These are phyloP conservation scores for Sicus ferrugineus DNA, from an alignment of 2,888 invertebrate species.

Conservation along the genomic window DNA sequence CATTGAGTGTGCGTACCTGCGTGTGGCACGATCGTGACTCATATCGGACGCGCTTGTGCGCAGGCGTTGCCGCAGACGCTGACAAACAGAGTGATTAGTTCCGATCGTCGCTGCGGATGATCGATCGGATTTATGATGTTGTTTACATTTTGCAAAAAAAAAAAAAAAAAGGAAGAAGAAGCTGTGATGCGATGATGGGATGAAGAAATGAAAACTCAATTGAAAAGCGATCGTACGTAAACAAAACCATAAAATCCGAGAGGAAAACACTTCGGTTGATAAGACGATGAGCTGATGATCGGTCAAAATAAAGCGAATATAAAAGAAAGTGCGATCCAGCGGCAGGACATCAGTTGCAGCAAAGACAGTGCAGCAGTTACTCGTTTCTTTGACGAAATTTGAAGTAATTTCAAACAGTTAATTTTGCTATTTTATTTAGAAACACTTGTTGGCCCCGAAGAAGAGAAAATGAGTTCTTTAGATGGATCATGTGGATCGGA, in stretches of 20 bases:
- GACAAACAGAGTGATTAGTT: constrained; percentile 22
- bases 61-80: neutral
- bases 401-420: neutral
- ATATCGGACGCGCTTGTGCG: neutral
- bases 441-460: no score
- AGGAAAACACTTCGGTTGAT: neutral
- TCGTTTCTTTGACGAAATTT: no score
- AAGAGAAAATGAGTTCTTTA: no score
- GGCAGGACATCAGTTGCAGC: constrained; percentile 18
- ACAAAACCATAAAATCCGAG: constrained; percentile 3
- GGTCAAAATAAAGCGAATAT: constrained; percentile 10
- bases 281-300: neutral
- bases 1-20: neutral
- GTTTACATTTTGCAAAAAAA: constrained; percentile 26
- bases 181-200: neutral
- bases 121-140: constrained; percentile 24
- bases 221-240: neutral
- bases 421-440: neutral
- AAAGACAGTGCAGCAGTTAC: constrained; percentile 10
- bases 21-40: neutral
- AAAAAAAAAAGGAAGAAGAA: no score
- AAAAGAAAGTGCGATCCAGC: constrained; percentile 17
- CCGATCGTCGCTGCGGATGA: constrained; percentile 18
- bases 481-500: constrained; percentile 19
- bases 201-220: neutral